Conservation (phyloP, 2,113 vertebrate genomes). For the Eudyptes chrysolophus region DNA sequence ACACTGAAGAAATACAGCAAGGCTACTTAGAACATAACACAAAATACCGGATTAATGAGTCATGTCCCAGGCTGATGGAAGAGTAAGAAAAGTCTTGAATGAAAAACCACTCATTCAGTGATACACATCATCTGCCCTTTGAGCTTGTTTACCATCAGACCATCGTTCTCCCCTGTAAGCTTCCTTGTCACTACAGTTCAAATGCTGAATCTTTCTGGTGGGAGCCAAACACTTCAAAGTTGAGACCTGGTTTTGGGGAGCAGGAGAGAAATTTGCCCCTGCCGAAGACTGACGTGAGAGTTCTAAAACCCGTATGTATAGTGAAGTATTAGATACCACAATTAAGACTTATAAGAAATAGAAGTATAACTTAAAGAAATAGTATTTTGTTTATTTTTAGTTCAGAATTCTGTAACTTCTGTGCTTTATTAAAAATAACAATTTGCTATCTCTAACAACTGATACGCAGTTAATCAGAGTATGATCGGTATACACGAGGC, state of each 20-base stretch:
- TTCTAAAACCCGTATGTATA: neutral
- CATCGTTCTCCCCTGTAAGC: neutral
- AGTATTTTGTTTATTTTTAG: neutral
- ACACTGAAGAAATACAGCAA: neutral
- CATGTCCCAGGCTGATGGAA: neutral
- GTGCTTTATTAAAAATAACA: neutral
- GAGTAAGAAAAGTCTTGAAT: neutral
- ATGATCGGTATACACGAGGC: accelerated
- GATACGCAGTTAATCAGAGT: neutral
- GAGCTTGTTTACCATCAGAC: neutral
- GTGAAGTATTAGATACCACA: neutral
- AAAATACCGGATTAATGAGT: neutral
- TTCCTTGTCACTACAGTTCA: neutral
- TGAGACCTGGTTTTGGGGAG: neutral
- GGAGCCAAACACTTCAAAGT: neutral
- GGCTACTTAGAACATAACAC: neutral
- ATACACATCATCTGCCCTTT: neutral
- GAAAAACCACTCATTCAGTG: neutral
- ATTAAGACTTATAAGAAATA: neutral
- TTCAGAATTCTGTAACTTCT: neutral
- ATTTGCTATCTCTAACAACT: neutral
- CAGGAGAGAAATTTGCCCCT: neutral
- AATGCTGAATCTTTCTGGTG: neutral
- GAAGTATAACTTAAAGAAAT: neutral
- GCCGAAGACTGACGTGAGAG: neutral